Conservation (phyloP, 2,113 vertebrate genomes). For the Syngnathus typhle region DNA sequence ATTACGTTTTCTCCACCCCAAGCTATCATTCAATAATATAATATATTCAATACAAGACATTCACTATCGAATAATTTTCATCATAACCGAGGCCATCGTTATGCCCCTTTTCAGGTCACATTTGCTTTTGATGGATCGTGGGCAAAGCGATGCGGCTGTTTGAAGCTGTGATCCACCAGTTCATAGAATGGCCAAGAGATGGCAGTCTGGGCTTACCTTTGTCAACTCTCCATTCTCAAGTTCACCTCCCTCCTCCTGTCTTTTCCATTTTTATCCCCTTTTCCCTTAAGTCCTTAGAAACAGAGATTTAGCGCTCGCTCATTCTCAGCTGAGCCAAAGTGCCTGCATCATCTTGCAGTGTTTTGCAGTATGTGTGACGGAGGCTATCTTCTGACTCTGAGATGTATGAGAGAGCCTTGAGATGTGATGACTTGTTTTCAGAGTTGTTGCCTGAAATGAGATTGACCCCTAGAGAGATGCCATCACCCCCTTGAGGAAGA, state of each 20-base stretch:
- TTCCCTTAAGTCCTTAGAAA: constrained; percentile 61
- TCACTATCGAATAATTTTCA: constrained; percentile 16
- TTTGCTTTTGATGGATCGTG: constrained; percentile 37
- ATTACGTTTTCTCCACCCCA: constrained; percentile 35
- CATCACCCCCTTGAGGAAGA: constrained; percentile 7
- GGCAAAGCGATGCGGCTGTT: constrained; percentile 42
- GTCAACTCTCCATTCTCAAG: constrained; percentile 6
- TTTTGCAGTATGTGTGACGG: constrained; percentile 35
- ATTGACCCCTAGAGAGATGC: constrained; percentile 12
- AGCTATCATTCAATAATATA: background rate
- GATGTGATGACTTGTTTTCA: constrained; percentile 10
- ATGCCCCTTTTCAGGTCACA: constrained; percentile 41
- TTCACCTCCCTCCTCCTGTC: constrained; percentile 39
- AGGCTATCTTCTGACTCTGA: constrained; percentile 13
- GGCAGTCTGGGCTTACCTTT: constrained; percentile 56
- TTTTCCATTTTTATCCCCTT: constrained; percentile 65
- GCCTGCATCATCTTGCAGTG: constrained; percentile 31
- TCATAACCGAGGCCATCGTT: constrained; percentile 19
- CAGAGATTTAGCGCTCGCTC: constrained; percentile 45
- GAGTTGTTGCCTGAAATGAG: constrained; percentile 8
- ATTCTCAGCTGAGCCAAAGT: constrained; percentile 22
- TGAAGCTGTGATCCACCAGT: constrained; percentile 23
- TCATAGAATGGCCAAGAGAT: constrained; percentile 41
- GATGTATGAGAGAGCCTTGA: constrained; percentile 17
- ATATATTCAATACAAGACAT: background rate